Base-by-base conservation (phyloP, 1,140 invertebrate genomes). In the Apis laboriosa region DNA sequence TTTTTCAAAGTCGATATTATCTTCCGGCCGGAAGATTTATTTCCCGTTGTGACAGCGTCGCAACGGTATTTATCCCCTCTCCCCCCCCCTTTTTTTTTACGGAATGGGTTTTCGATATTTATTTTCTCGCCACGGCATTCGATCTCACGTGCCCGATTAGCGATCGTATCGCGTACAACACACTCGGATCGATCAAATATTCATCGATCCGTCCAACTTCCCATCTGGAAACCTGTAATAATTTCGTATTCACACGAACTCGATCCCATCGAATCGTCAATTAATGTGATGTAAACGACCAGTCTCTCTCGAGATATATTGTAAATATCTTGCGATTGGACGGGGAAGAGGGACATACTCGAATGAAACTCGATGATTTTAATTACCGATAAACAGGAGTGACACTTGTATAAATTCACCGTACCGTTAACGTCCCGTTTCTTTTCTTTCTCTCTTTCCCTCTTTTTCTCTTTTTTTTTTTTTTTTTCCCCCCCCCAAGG, bases 281-380 rank as follows among this genome's bases (percentile, higher is more conserved):
- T 83, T 83, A 83, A 19, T 3, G 80, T 58, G 19, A 83, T 78
- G 58, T 71, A 83, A 83, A 83, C 71, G 80, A 78, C 76, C 58
- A 49, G 17, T 56, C 53, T 43, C 66, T 56, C 19, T 43, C 34
- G 34, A 43, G 5, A 43, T 43, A 73, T 80, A 63, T 73, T 77
- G 63, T 76, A 55, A 72, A 60, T 58, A 76, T 51, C 34, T 43
- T 43, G 34, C 24, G 24, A 24, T 24, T 28, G 28, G 28, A 28
- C 28, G 28, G 34, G 34, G 34, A 7, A 7, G 2, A 0, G 34
- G 34, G 49, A 58, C 67, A 56, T 24, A 24, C 24, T 24, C 21
- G 51, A 56, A 55, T 0, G 24, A 24, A 24, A 71, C 19, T 63
- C 55, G 43, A 60, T 34, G 51, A 43, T n/a, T 68, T 12, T 61